A percentile compares a stretch with the other conserved stretches of the same genome.
These are phyloP conservation scores for Sternotherus odoratus DNA, from an alignment of 2,797 vertebrate species.

Conservation along the genomic window DNA sequence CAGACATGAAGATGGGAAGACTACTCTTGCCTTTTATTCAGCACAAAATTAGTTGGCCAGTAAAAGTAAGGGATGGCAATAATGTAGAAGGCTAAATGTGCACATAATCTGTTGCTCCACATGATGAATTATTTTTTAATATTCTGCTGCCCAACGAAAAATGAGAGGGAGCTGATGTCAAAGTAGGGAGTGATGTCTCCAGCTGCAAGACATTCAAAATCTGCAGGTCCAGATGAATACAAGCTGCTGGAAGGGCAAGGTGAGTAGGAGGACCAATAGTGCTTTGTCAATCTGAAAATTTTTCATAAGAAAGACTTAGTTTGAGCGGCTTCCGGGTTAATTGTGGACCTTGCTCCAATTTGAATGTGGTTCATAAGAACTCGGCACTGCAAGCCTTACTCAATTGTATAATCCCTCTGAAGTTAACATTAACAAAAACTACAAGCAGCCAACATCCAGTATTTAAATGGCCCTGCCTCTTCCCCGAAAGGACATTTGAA, in stretches of 20 bases:
- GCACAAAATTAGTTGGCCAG: background rate
- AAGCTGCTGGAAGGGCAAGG: background rate
- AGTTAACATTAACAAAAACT: background rate
- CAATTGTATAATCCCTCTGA: background rate
- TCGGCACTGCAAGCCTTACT: background rate
- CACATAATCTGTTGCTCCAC: too few species aligned
- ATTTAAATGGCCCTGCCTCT: background rate
- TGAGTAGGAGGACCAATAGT: background rate
- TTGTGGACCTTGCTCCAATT: background rate
- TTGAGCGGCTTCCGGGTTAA: background rate
- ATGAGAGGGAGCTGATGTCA: background rate
- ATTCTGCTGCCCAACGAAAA: constrained; percentile 11
- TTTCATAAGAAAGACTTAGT: background rate
- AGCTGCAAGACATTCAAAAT: background rate
- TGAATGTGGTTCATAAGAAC: background rate
- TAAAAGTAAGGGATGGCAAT: background rate
- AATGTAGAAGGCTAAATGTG: background rate
- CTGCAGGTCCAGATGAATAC: background rate
- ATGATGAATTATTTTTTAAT: too few species aligned
- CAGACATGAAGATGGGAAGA: background rate
- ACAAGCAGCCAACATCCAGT: background rate
- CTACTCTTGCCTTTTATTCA: background rate
- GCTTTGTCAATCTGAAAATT: background rate
- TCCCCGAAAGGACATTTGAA: background rate
- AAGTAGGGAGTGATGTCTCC: background rate